Evolutionary conservation across 2,888 invertebrate species (phyloP).

Genomic region (Lucinisca nassula): DNA sequence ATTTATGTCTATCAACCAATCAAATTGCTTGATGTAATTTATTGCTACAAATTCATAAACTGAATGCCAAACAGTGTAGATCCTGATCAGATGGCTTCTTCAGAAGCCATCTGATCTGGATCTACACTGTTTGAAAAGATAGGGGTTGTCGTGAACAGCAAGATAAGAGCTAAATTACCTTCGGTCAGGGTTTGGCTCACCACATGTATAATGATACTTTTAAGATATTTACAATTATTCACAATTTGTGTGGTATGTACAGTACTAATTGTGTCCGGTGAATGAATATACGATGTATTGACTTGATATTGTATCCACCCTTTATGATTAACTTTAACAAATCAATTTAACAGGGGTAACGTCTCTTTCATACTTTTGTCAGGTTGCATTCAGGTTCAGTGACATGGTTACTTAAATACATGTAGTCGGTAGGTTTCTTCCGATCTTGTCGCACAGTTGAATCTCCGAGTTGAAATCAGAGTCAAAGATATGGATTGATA

Average conservation of each 20-base stretch:
- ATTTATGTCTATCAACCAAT: no score
- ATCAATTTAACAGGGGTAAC: not conserved
- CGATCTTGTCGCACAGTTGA: not conserved
- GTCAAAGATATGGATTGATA: not conserved
- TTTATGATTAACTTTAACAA: not conserved
- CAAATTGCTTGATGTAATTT: no score
- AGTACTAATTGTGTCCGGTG: not conserved
- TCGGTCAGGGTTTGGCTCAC: no score
- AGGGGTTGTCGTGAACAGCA: no score
- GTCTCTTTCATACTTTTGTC: not conserved
- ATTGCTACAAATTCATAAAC: no score
- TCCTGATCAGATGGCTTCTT: no score
- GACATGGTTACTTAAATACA: not conserved
- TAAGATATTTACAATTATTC: not conserved
- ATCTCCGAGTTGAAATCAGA: not conserved
- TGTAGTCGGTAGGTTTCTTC: not conserved
- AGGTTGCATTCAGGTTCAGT: not conserved
- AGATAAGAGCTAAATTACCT: no score
- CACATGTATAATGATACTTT: not conserved
- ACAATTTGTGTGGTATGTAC: not conserved
- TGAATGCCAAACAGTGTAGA: no score
- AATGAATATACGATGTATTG: not conserved
- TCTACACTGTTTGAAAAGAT: no score
- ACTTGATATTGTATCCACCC: not conserved
- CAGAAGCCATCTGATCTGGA: no score